Evolutionary conservation across 2,888 invertebrate genomes (phyloP).

Genomic region (Phania funesta): DNA sequence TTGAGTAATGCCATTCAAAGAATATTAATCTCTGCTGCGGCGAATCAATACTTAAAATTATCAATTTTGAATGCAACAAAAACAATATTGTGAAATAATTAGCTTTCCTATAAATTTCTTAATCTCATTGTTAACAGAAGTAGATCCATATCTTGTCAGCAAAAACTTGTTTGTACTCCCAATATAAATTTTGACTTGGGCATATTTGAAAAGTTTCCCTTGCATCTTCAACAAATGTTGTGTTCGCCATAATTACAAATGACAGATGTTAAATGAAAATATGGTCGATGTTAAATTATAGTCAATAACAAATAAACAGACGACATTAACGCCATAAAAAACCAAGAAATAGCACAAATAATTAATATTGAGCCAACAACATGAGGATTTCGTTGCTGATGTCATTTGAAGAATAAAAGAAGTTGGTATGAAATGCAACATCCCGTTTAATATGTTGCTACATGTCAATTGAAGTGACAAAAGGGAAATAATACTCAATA

Average conservation of each 20-base stretch:
- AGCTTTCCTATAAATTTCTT: no score
- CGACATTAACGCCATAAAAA: slow-evolving; percentile 37
- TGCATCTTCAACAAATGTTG: slow-evolving; percentile 5
- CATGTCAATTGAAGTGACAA: slow-evolving; percentile 63
- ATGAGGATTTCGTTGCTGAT: slow-evolving; percentile 21
- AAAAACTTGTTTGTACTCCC: no score
- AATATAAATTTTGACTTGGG: background rate
- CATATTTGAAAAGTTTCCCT: background rate
- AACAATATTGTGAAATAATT: no score
- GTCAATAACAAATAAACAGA: slow-evolving; percentile 27
- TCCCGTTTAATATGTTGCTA: slow-evolving; percentile 31
- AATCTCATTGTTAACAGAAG: no score
- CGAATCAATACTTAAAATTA: no score
- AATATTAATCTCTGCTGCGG: no score
- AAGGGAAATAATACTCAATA: slow-evolving; percentile 52
- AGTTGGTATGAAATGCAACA: slow-evolving; percentile 41
- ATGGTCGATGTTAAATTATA: slow-evolving; percentile 57
- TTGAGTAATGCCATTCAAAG: no score
- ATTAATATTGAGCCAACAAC: slow-evolving; percentile 43
- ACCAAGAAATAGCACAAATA: slow-evolving; percentile 45
- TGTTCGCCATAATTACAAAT: slow-evolving; percentile 55
- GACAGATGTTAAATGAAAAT: slow-evolving; percentile 61
- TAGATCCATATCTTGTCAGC: no score
- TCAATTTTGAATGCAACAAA: no score
- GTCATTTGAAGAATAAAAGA: background rate